A percentile compares a stretch with the other conserved stretches of the same genome.
Evolutionary conservation across 1,140 invertebrate species (phyloP).

Genomic region (Tenebrio molitor): DNA sequence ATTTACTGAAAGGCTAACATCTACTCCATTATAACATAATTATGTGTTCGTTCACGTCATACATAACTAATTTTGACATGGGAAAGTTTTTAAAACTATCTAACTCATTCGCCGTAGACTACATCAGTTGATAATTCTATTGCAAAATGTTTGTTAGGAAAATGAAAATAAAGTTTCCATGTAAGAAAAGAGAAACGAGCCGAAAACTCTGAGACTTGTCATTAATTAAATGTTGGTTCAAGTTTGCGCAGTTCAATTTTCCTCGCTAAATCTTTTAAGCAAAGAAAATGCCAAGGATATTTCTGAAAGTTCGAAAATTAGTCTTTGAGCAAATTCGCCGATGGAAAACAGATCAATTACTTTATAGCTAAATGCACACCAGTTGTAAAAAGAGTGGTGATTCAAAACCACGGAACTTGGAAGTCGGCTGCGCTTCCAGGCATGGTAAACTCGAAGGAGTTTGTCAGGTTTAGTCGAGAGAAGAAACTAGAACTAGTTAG

Average conservation of each 20-base stretch:
- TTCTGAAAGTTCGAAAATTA: not conserved
- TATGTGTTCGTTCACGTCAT: not conserved
- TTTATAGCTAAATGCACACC: not conserved
- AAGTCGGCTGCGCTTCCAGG: not conserved
- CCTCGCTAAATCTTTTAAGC: not conserved
- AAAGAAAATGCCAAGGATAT: not conserved
- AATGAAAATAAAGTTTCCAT: too few species aligned
- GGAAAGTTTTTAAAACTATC: too few species aligned
- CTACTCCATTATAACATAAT: not conserved
- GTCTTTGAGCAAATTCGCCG: slow-evolving; percentile 12
- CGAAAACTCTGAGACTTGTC: not conserved
- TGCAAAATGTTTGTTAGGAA: too few species aligned
- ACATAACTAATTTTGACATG: too few species aligned
- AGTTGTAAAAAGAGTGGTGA: not conserved
- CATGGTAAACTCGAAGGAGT: not conserved
- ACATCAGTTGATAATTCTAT: too few species aligned
- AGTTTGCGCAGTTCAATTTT: not conserved
- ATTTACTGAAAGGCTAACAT: slow-evolving; percentile 21
- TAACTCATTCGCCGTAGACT: too few species aligned
- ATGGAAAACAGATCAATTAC: not conserved
- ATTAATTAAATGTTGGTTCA: not conserved
- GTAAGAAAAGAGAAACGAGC: not conserved
- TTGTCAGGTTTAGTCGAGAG: slow-evolving; percentile 22
- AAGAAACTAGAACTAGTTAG: slow-evolving; percentile 42
- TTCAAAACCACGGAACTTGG: not conserved